phyloP scores from a whole-genome alignment of 64 coral and sea anemone species.

The Exaiptasia diaphana region DNA sequence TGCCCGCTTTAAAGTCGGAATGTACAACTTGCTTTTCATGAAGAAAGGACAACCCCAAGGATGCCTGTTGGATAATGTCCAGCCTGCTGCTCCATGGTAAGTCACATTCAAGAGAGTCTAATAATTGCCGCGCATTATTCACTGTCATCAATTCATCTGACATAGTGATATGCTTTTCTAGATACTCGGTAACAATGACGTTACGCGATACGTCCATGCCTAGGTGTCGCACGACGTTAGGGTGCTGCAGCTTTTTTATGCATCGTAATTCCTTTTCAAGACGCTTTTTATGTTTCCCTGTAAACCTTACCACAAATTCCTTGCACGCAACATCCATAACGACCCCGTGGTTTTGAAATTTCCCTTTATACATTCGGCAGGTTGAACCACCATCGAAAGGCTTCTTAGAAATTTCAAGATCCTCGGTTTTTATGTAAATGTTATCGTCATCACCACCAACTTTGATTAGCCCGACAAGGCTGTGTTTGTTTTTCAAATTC shows the following conservation, averaged over 20 bases:
- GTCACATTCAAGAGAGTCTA: not conserved
- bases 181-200: conserved; percentile 1
- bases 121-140: not conserved
- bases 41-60: not conserved
- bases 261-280: conserved; percentile 13
- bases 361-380: conserved; percentile 14
- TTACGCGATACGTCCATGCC: not conserved
- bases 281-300: not conserved
- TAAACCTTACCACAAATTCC: not conserved
- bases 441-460: not conserved
- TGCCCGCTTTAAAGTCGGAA: not conserved
- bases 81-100: not conserved
- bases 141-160: not conserved
- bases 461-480: no score
- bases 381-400: conserved; percentile 7
- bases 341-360: not conserved
- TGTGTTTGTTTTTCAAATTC: no score
- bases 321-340: conserved; percentile 8
- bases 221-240: conserved; percentile 6
- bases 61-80: not conserved
- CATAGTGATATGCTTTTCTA: not conserved
- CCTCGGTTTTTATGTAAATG: not conserved
- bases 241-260: not conserved
- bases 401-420: not conserved
- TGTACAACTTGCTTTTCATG: not conserved